Evolutionary conservation across 2,797 vertebrate species (phyloP).

Genomic region (Melanotaenia maccullochi): DNA sequence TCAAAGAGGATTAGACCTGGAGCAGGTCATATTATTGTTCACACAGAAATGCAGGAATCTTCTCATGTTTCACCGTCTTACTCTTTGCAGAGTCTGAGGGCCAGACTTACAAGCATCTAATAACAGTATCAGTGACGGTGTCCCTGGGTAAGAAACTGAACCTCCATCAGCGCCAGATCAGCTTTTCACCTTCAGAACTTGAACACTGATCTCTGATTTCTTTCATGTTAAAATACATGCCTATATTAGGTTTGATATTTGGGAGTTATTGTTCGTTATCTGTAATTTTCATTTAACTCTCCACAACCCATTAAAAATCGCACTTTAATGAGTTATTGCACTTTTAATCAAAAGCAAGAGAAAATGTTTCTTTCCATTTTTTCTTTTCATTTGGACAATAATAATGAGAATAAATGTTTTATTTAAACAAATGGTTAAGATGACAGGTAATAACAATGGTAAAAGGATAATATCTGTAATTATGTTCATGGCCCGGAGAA

Average conservation of each 20-base stretch:
- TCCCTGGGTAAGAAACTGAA: slow-evolving; percentile 22
- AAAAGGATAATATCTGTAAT: too few relatives aligned
- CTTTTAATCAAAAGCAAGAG: too few relatives aligned
- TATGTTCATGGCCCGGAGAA: too few relatives aligned
- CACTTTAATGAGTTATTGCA: too few relatives aligned
- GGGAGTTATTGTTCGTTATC: background rate
- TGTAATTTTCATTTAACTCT: background rate
- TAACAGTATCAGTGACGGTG: background rate
- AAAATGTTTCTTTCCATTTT: too few relatives aligned
- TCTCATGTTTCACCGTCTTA: slow-evolving; percentile 3
- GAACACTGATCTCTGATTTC: slow-evolving; percentile 8
- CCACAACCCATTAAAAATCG: background rate
- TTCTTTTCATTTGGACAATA: too few relatives aligned
- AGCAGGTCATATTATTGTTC: background rate
- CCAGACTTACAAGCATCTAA: background rate
- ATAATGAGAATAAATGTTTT: too few relatives aligned
- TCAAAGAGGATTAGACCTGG: background rate
- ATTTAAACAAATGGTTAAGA: too few relatives aligned
- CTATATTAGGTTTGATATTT: background rate
- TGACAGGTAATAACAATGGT: too few relatives aligned
- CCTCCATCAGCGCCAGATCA: background rate
- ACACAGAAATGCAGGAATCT: slow-evolving; percentile 4
- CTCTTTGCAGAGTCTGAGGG: background rate
- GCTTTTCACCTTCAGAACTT: slow-evolving; percentile 6
- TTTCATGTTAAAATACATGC: background rate